Conservation (phyloP, 30 jellyfish, hydroid and myxozoan genomes). For the Sanderia malayensis region DNA sequence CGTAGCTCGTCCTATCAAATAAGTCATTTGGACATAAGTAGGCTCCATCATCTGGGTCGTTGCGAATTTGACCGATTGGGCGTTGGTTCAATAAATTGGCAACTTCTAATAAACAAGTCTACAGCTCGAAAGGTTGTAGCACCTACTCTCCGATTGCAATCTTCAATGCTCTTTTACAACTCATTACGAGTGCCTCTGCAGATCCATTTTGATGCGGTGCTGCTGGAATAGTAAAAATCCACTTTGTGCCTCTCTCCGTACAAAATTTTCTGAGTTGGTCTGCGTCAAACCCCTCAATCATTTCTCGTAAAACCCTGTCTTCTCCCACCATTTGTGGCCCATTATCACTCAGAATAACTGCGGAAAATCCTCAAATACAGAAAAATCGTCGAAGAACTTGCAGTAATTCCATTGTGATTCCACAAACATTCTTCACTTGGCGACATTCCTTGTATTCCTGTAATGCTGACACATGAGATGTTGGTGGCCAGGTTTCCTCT, state of each 20-base stretch:
- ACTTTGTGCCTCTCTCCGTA: conserved; percentile 50
- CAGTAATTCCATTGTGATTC: conserved; percentile 20
- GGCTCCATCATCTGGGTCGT: conserved; percentile 75
- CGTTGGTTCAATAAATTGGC: conserved; percentile 58
- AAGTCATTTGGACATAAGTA: conserved; percentile 69
- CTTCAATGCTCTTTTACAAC: conserved; percentile 35
- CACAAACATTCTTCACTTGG: neutral
- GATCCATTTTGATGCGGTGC: conserved; percentile 72
- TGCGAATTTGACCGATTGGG: conserved; percentile 67
- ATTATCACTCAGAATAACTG: conserved; percentile 52
- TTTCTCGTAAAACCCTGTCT: conserved; percentile 33
- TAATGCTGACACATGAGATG: neutral
- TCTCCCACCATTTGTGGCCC: conserved; percentile 68
- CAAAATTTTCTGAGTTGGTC: conserved; percentile 42
- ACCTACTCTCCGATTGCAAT: conserved; percentile 53
- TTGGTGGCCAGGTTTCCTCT: conserved; percentile 19
- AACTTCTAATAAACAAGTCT: conserved; percentile 57
- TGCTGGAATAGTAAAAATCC: conserved; percentile 64
- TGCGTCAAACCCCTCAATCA: conserved; percentile 39
- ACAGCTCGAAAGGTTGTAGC: conserved; percentile 34
- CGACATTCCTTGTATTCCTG: conserved; percentile 4
- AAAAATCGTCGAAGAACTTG: conserved; percentile 69
- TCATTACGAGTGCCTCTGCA: conserved; percentile 67
- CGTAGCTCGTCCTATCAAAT: conserved; percentile 74
- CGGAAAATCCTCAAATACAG: conserved; percentile 64